Conservation (phyloP, 2,113 vertebrate genomes). For the Platichthys flesus region DNA sequence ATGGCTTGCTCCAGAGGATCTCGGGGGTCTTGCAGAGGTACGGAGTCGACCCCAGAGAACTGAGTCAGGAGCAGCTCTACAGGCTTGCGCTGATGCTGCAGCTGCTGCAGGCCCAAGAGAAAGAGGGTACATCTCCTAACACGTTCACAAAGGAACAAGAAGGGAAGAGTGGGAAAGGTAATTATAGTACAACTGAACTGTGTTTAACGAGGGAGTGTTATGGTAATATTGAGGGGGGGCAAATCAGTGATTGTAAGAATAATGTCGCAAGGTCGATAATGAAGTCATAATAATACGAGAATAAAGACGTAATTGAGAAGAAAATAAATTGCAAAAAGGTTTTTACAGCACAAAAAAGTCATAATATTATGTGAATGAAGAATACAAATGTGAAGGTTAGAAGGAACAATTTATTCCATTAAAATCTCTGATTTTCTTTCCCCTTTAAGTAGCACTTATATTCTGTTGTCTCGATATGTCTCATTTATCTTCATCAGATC, state of each 20-base stretch:
- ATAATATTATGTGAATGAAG: too few relatives aligned
- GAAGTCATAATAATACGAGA: too few relatives aligned
- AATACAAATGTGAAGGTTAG: too few relatives aligned
- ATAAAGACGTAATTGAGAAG: too few relatives aligned
- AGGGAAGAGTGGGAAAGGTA: not conserved
- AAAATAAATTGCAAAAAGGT: too few relatives aligned
- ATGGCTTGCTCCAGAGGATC: slow-evolving; percentile 83
- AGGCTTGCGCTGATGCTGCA: slow-evolving; percentile 86
- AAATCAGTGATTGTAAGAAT: too few relatives aligned
- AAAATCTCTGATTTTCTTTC: too few relatives aligned
- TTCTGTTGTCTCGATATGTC: not conserved
- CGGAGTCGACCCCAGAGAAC: slow-evolving; percentile 85
- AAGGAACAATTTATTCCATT: too few relatives aligned
- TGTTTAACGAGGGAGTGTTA: not conserved
- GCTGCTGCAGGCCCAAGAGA: slow-evolving; percentile 80
- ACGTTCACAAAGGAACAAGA: not conserved
- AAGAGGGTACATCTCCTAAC: slow-evolving; percentile 44
- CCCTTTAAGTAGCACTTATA: too few relatives aligned
- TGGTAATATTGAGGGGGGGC: too few relatives aligned
- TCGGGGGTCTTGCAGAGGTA: slow-evolving; percentile 84
- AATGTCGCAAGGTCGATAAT: too few relatives aligned
- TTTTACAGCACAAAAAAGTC: too few relatives aligned
- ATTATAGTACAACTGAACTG: not conserved
- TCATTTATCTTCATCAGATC: slow-evolving; percentile 54
- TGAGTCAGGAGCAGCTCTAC: slow-evolving; percentile 90